Evolutionary conservation across 2,797 vertebrate genomes (phyloP).

Genomic region (Vultur gryphus): DNA sequence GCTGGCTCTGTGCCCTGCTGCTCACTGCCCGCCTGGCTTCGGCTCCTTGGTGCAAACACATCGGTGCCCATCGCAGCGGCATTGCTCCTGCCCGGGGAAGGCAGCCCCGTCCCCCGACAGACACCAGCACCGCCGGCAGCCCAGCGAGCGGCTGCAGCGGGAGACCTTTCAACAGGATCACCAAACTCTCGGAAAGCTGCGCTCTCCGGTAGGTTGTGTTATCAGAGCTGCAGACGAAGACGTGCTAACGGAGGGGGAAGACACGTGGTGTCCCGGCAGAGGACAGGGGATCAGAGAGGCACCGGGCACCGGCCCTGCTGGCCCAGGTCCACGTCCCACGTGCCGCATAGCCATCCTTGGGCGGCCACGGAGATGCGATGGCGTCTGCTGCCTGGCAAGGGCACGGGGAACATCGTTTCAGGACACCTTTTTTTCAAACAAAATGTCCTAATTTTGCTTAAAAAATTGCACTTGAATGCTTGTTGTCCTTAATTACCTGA

Average conservation of each 20-base stretch:
- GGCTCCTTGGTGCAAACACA: not conserved
- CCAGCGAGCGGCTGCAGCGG: fast-evolving
- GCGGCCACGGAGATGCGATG: fast-evolving
- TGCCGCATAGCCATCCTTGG: not conserved
- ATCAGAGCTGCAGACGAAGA: not conserved
- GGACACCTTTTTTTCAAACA: not conserved
- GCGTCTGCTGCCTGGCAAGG: not conserved
- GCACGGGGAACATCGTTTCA: fast-evolving
- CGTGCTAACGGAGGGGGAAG: not conserved
- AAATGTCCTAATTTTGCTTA: not conserved
- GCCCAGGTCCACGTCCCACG: fast-evolving
- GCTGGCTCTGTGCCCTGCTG: not conserved
- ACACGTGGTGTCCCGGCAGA: fast-evolving
- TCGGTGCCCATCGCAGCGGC: not conserved
- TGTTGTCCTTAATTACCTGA: not conserved
- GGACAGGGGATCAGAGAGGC: not conserved
- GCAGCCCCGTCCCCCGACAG: no score
- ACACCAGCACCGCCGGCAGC: not conserved
- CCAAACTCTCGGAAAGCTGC: not conserved
- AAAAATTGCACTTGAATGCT: not conserved
- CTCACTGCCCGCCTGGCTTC: not conserved
- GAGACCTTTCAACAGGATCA: not conserved
- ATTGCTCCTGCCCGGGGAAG: fast-evolving
- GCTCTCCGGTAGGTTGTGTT: no score
- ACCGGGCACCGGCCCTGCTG: fast-evolving